These are phyloP conservation scores for Drosophila neutralis DNA, from an alignment of 2,888 invertebrate genomes.

Conservation along the genomic window DNA sequence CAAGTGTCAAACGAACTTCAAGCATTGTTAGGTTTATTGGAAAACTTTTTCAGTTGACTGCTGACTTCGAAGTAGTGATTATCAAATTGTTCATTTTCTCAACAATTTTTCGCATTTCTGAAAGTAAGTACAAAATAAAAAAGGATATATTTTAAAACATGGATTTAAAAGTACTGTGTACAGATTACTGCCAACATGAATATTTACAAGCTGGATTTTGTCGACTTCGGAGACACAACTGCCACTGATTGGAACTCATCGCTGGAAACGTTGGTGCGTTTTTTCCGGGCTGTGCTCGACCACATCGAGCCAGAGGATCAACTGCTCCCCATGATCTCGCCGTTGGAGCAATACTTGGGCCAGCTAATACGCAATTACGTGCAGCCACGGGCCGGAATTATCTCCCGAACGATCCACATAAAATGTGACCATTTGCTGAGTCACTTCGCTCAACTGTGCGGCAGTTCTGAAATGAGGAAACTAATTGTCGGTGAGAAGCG, in stretches of 20 bases:
- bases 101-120: neutral
- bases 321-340: neutral
- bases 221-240: rapidly evolving
- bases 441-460: neutral
- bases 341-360: neutral
- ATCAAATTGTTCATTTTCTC: neutral
- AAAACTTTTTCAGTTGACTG: neutral
- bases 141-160: neutral
- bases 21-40: neutral
- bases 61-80: neutral
- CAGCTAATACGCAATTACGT: neutral
- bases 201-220: neutral
- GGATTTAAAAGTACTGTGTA: neutral
- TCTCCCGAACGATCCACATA: neutral
- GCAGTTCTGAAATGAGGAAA: neutral
- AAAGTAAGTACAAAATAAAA: neutral
- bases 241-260: neutral
- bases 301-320: neutral
- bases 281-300: neutral
- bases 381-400: neutral
- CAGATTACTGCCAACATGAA: neutral
- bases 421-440: neutral
- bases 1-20: neutral
- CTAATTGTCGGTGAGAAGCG: neutral
- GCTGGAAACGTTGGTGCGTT: neutral